Base-by-base conservation (phyloP, 1,140 invertebrate genomes). In the Stegodyphus dumicola region DNA sequence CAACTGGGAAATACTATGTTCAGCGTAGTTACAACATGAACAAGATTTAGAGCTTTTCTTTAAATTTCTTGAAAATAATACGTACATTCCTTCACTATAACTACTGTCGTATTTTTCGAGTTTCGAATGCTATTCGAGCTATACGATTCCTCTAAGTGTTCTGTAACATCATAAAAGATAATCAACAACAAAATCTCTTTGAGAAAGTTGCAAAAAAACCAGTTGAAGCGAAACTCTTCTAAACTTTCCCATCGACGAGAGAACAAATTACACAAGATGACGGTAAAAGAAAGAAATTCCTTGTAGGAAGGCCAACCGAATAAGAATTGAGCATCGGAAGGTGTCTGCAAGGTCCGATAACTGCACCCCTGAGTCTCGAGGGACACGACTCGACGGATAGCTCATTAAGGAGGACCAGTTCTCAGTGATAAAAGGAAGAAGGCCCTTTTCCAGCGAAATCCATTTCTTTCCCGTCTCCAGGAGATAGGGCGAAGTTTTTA, bases 321-420 rank as follows among this genome's bases (percentile, higher is more conserved):
- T 71, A 71, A 52, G 69, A 71, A 71, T 71, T 49, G 69, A 52
- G 33, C 69, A 13, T 71, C 7, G 11, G 10, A 11, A 52, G 69
- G 69, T 71, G 69, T 13, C 18, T 71, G 69, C 33, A 2, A 51
- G 69, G 49, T 48, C 69, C 69, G 69, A 71, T 71, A 71, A 71
- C 69, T 71, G 69, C 69, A 33, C 69, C 33, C 33, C 49, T 51
- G 11, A 4, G 69, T 71, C 69, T 48, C 69, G 6, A 11, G 69
- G 33, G 69, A 71, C 33, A 48, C 6, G 10, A 7, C 69, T 9
- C n/a, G 33, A 49, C 18, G 69, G 69, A 71, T 51, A 49, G 69
- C 69, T 71, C 69, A 71, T 71, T 71, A 71, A 71, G 69, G 51
- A 71, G 51, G 69, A 49, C 69, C 69, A 49, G 69, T 52, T 71